Evolutionary conservation across 2,888 invertebrate species (phyloP).

Genomic region (Thymelicus acteon): DNA sequence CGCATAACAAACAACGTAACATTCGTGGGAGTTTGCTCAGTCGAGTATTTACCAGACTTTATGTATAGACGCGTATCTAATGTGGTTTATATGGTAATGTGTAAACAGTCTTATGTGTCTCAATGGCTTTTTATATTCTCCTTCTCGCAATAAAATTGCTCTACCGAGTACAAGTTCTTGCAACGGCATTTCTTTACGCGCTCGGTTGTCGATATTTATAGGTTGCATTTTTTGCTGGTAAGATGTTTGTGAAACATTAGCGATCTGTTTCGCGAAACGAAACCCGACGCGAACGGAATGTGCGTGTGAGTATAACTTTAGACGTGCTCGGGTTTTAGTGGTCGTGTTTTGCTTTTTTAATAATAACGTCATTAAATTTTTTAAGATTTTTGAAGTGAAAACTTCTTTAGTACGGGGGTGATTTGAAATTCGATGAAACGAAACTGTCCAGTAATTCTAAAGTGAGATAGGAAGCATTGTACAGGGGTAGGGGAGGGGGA

Average conservation of each 20-base stretch:
- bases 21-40: slow-evolving; percentile 19
- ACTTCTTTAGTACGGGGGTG: too few relatives aligned
- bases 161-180: neutral
- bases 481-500: too few relatives aligned
- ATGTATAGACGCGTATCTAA: slow-evolving; percentile 17
- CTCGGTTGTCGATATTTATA: slow-evolving; percentile 8
- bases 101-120: slow-evolving; percentile 24
- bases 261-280: slow-evolving; percentile 22
- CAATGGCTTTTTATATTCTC: slow-evolving; percentile 24
- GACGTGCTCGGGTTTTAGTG: neutral
- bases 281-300: slow-evolving; percentile 24
- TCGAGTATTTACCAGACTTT: slow-evolving; percentile 3
- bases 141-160: slow-evolving; percentile 14
- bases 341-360: slow-evolving; percentile 3
- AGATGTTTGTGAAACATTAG: slow-evolving; percentile 23
- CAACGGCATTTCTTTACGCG: neutral
- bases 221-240: slow-evolving; percentile 14
- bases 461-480: too few relatives aligned
- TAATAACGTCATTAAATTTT: neutral
- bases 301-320: neutral
- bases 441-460: too few relatives aligned
- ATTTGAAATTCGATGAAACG: too few relatives aligned
- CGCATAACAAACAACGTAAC: slow-evolving; percentile 8
- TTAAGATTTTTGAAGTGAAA: too few relatives aligned
- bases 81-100: slow-evolving; percentile 17